Evolutionary conservation across 2,113 vertebrate genomes (phyloP).

Genomic region (Cephalopterus ornatus): DNA sequence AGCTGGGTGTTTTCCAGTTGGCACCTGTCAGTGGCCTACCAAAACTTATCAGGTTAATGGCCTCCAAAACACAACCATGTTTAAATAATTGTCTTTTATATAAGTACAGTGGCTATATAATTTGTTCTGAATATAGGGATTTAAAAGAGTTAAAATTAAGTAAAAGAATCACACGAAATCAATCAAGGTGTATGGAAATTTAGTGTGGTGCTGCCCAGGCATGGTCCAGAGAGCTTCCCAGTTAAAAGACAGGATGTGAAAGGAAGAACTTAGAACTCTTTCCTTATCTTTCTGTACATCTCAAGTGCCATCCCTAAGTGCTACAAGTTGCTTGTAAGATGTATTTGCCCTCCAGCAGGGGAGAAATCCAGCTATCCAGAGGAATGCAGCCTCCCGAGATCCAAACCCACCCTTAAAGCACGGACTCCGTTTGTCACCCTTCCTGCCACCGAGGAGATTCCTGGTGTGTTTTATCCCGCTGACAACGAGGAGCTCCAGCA

Average conservation of each 20-base stretch:
- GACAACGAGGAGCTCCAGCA: background rate
- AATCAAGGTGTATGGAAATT: fast-evolving
- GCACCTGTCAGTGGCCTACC: background rate
- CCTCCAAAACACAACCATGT: background rate
- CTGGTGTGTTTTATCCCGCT: background rate
- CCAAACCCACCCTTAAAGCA: background rate
- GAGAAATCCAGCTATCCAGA: background rate
- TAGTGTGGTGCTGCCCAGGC: background rate
- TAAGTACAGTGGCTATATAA: background rate
- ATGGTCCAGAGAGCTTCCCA: background rate
- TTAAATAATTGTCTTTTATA: background rate
- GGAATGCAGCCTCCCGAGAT: background rate
- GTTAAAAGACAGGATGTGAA: background rate
- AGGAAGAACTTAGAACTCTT: background rate
- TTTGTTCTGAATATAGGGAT: background rate
- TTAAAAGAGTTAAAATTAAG: background rate
- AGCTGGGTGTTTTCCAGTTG: background rate
- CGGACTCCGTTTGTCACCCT: conserved; percentile 18
- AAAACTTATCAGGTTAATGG: background rate
- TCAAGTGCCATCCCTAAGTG: background rate
- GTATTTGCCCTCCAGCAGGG: conserved; percentile 25
- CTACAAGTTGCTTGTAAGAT: background rate
- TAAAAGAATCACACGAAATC: background rate
- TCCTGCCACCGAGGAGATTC: background rate
- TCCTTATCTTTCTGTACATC: background rate